Evolutionary conservation across 2,888 invertebrate genomes (phyloP), one percentile per base, ranked within the genome.

Genomic region (Ennomos erosarius): DNA sequence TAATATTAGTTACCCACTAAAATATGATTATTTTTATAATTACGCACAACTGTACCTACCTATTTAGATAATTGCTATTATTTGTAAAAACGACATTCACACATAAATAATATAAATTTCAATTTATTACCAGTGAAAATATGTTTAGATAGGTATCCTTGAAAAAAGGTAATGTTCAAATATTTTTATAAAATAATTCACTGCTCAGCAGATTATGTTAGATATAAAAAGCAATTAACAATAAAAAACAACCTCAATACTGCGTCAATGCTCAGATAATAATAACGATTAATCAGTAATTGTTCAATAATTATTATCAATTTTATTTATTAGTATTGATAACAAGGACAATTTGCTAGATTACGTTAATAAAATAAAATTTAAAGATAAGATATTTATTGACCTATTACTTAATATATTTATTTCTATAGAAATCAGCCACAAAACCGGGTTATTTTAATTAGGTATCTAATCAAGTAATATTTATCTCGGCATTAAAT

Each of bases 191-290:
- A 12, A 11, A 10, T 49, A 48, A 55, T 39, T 36, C 35, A 45
- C 48, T 40, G 48, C 48, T 42, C 26, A 16, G 36, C 2, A 42
- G 59, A 59, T 54, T 55, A 50, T 36, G 40, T 44, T 46, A 55
- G 48, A 62, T 60, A 64, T 61, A 72, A 73, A 66, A 70, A 73
- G 71, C 72, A 68, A 71, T 71, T 73, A 70, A 69, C 65, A 66
- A 69, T 61, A 16, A 65, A 65, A 60, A 55, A 53, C 55, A 47
- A 60, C 64, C 55, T 53, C 63, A 73, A 71, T 75, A 70, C 55
- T 69, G 68, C 71, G 66, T 59, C 68, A 70, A 73, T 71, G 64
- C 57, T 44, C 49, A 47, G 69, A 72, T 74, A 62, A 76, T 61
- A 38, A 26, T 26, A 26, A 47, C 58, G 65, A 75, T 76, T 74